A percentile compares a stretch with the other conserved stretches of the same genome.
phyloP scores from a whole-genome alignment of 2,888 invertebrate species.

The Pollenia amentaria region DNA sequence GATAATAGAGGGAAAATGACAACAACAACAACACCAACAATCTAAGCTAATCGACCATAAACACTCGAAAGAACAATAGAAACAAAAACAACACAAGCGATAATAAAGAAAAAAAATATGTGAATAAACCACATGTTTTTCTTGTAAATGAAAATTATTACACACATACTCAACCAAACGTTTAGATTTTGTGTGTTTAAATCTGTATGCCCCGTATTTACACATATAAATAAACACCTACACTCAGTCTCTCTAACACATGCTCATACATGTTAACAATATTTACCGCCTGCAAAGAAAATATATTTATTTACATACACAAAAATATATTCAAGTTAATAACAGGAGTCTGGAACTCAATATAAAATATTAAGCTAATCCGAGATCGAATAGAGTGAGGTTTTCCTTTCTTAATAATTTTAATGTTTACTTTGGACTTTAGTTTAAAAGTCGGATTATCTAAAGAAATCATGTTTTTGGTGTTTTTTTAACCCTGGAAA shows the following conservation, averaged over 20 bases:
- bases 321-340: background rate
- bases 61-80: constrained; percentile 58
- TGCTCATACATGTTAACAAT: constrained; percentile 4
- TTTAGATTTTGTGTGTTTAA: background rate
- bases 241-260: background rate
- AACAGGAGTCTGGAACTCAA: background rate
- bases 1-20: background rate
- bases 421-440: too few species aligned
- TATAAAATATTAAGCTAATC: background rate
- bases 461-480: too few species aligned
- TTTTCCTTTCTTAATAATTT: background rate
- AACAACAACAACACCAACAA: constrained; percentile 38
- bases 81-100: constrained; percentile 36
- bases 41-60: constrained; percentile 70
- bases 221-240: background rate
- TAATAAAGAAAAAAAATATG: constrained; percentile 23
- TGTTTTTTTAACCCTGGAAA: too few species aligned
- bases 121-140: constrained; percentile 62
- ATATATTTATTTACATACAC: background rate
- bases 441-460: too few species aligned
- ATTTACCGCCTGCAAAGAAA: constrained; percentile 43
- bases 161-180: background rate
- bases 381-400: too few species aligned
- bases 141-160: constrained; percentile 45
- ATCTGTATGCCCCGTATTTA: constrained; percentile 44